Base-by-base conservation (phyloP, 2,113 vertebrate species). In the Columbina picui region DNA sequence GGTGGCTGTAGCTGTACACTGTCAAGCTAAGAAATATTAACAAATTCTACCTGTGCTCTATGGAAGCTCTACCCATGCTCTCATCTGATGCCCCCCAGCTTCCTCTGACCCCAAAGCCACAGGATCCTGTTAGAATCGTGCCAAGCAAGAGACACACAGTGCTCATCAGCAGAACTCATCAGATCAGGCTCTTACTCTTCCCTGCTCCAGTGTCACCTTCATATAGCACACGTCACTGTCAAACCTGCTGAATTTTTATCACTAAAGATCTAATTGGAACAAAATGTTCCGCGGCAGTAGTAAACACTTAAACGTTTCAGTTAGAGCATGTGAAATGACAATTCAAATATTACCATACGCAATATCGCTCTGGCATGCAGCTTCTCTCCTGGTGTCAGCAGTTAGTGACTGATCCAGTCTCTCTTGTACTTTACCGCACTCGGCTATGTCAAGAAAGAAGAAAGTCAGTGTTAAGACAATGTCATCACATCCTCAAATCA, bases 271-370 rank as follows among this genome's bases (percentile, higher is more conserved):
- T 32, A 16, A 52, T 3, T 10, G 32, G 49, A 91, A 52, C 23
- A 30, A 23, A 56, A 39, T 45, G 55, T 14, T 91, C n/a, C 50
- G 32, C 59, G 89, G 89, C 56, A 65, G 47, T 9, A 71, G 26
- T 27, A 52, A 45, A 21, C 25, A 52, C 34, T 7, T 5, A 63
- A 64, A 16, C 3, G 8, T 26, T 53, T 53, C 38, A 74, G 55
- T 26, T 82, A 78, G 34, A 50, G 38, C 52, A 70, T 2, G 5
- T 30, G 25, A 12, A 74, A 23, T 16, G 43, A 36, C 41, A 26
- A n/a, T 21, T 85, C 68, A 56, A 30, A 59, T 81, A 87, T 97
- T 97, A 99, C 98, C 98, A 38, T 99, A 99, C 6, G 97, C 98
- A 30, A 97, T 97, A 63, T 97, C 96, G 39, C 73, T 70, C 60